Base-by-base conservation (phyloP, 2,888 invertebrate genomes). In the Euzophera pinguis region DNA sequence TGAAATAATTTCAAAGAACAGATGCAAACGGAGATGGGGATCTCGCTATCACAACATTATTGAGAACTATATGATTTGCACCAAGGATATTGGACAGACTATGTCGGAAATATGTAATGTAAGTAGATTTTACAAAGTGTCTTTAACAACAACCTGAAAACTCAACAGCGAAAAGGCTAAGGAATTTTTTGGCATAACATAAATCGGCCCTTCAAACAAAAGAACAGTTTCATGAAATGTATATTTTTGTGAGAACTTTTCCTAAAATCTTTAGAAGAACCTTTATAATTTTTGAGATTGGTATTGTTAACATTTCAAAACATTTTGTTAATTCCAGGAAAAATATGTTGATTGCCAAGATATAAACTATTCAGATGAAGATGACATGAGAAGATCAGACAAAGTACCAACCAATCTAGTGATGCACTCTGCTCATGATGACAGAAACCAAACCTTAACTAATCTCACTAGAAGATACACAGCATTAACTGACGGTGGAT, bases 51-150 rank as follows among this genome's bases (percentile, higher is more conserved):
- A 78, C 61, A 84, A 86, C 53, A 86, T 87, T 48, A 85, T 88
- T 12, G 86, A 86, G 4, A 85, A 88, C 64, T 87, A 87, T 64
- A 88, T 86, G 86, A 81, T 88, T 47, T 88, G 88, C 65, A 75
- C 81, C 1, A 85, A 81, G 55, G 86, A 88, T 27, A 75, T 85
- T 7, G 85, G 85, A 1, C 79, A 84, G 54, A 74, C 80, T n/a
- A 84, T 88, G 85, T 81, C 85, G 0, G 86, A 84, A 55, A 84
- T 88, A 56, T 88, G 87, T 68, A 84, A 83, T 54, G 87, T 88
- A 75, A 60, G 83, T 52, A 49, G 50, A 54, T 13, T 50, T 38
- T 38, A 38, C 6, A 35, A 13, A 16, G 34, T 51, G 14, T 43
- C 27, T 35, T 17, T 53, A 3, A 32, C n/a, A n/a, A n/a, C n/a